Conservation (phyloP, 2,797 vertebrate genomes). For the Hippocampus kuda region DNA sequence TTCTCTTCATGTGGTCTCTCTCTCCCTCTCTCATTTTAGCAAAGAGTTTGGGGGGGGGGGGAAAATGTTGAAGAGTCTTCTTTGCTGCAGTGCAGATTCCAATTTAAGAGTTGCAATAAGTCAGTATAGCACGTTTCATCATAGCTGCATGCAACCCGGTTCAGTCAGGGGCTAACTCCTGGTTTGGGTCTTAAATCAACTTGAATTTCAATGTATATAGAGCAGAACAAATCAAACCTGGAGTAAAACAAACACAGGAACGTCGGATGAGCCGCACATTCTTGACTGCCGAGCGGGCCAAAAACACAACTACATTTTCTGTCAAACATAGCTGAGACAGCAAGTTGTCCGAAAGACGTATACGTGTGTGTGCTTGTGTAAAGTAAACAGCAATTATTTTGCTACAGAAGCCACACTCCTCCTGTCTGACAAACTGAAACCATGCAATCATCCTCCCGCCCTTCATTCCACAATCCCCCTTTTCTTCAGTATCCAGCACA, state of each 20-base stretch:
- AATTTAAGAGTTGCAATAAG: constrained; percentile 1
- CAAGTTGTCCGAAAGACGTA: constrained; percentile 25
- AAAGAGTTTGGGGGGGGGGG: neutral
- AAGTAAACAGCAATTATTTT: constrained; percentile 59
- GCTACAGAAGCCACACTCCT: constrained; percentile 46
- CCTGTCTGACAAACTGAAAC: constrained; percentile 42
- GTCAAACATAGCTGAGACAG: constrained; percentile 41
- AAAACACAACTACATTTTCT: neutral
- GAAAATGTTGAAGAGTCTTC: neutral
- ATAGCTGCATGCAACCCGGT: neutral
- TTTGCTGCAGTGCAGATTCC: neutral
- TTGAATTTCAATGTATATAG: neutral
- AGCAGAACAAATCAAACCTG: neutral
- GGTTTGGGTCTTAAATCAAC: neutral
- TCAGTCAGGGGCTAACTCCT: neutral
- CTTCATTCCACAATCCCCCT: constrained; percentile 19
- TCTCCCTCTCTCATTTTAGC: neutral
- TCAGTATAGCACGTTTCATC: neutral
- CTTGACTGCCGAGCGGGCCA: neutral
- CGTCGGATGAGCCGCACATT: neutral
- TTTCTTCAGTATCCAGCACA: constrained; percentile 2
- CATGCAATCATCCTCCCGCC: constrained; percentile 47
- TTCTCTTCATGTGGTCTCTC: neutral
- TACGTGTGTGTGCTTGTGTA: constrained; percentile 24
- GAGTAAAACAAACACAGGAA: neutral